A percentile compares a stretch with the other conserved stretches of the same genome.
Conservation (phyloP, 2,888 invertebrate species). For the Eurytoma californica region DNA sequence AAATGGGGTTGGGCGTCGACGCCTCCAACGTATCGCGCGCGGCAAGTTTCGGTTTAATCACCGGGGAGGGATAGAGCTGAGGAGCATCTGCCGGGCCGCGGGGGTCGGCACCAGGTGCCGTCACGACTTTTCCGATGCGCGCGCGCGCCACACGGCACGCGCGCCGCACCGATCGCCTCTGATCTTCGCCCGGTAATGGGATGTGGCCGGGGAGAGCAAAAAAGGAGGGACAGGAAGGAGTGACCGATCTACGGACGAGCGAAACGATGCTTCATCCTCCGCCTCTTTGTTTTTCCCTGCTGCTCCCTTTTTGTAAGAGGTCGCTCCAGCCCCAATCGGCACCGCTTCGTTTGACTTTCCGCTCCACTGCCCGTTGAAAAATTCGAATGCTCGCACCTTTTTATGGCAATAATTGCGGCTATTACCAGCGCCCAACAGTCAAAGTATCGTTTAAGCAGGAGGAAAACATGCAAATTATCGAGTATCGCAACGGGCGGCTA, state of each 20-base stretch:
- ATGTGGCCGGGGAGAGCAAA: constrained; percentile 2
- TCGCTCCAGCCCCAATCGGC: not conserved
- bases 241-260: not conserved
- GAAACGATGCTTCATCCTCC: not conserved
- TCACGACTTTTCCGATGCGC: constrained; percentile 38
- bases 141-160: constrained; percentile 20
- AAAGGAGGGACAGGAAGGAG: constrained; percentile 26
- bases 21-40: constrained; percentile 5
- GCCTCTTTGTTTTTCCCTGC: not conserved
- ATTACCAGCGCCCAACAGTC: no score
- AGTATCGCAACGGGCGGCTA: not conserved
- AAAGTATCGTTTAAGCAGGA: not conserved
- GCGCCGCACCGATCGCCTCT: not conserved
- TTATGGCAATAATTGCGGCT: no score
- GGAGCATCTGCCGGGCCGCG: constrained; percentile 58
- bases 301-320: not conserved
- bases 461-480: constrained; percentile 1
- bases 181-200: not conserved
- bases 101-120: constrained; percentile 67
- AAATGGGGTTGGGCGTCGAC: constrained; percentile 14
- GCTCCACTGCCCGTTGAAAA: not conserved
- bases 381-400: no score
- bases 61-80: not conserved
- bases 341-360: not conserved
- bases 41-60: constrained; percentile 35